Evolutionary conservation across 2,113 vertebrate genomes (phyloP), one percentile per base, ranked within the genome.

Genomic region (Spheniscus mendiculus): DNA sequence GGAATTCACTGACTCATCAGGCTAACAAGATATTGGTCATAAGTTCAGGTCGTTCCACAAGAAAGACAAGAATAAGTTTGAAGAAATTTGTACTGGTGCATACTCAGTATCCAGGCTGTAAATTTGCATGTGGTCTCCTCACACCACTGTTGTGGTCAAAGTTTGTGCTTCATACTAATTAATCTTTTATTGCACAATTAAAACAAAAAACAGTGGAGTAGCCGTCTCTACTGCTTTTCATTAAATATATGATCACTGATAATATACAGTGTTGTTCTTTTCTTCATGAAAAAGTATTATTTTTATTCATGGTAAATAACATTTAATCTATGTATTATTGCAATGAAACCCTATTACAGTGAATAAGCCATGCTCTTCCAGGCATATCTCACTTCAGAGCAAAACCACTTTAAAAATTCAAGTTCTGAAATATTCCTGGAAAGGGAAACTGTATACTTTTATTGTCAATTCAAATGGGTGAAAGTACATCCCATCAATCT

Each of bases 261-360:
- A 87, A 59, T 77, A 93, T 63, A 95, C 70, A 84, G 59, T 87
- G 77, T 62, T 90, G 42, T 59, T 38, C 27, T 67, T 40, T 58
- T 34, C 72, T 73, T 81, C 45, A 66, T 84, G 85, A 95, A 93
- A 87, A 95, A 87, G 22, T 85, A 73, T 87, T 93, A 32, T 69
- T 96, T 97, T 95, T 97, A 96, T 91, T 79, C 50, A 71, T 59
- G 62, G 81, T 92, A 96, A 96, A 96, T 96, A 93, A 27, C 9
- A 89, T 96, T 92, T 92, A 34, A 49, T 82, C 69, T 79, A 55
- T 66, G 45, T 91, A 49, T 94, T 92, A 82, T 83, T 93, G 82
- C 61, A 86, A 52, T 56, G 67, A 94, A 97, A 88, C 73, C 58
- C 53, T 49, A 49, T 59, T 40, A 81, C 40, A 49, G 42, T 40